A percentile compares a stretch with the other conserved stretches of the same genome.
Conservation (phyloP, 2,113 vertebrate species). For the Vidua chalybeata region DNA sequence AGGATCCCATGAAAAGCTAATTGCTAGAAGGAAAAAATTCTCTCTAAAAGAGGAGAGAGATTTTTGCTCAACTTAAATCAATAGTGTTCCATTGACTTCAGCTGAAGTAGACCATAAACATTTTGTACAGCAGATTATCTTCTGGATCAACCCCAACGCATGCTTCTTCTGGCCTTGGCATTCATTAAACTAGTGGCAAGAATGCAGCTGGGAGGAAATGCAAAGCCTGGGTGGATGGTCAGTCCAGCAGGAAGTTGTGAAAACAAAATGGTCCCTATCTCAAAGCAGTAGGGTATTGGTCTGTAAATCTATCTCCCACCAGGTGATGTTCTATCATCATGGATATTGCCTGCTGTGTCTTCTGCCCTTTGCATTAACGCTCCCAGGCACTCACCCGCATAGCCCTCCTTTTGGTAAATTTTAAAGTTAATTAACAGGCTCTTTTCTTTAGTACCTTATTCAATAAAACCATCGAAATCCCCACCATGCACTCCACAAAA, state of each 20-base stretch:
- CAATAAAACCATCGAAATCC: background rate
- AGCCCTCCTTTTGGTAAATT: background rate
- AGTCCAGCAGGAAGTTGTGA: background rate
- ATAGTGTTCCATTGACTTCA: background rate
- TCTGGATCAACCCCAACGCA: background rate
- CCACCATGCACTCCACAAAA: background rate
- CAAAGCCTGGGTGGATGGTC: background rate
- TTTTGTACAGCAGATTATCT: background rate
- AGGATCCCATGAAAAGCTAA: background rate
- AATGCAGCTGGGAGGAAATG: background rate
- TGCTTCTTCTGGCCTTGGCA: background rate
- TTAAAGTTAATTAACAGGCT: background rate
- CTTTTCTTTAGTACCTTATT: background rate
- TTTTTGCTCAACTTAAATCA: background rate
- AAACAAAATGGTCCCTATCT: background rate
- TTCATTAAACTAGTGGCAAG: background rate
- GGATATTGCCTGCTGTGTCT: background rate
- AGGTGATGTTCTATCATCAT: background rate
- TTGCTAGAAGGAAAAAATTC: background rate
- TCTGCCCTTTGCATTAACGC: background rate
- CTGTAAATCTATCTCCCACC: background rate
- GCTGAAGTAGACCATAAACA: background rate
- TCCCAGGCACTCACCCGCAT: accelerated
- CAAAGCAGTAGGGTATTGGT: background rate
- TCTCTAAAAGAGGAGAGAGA: background rate